Evolutionary conservation across 2,888 invertebrate species (phyloP), one percentile per base, ranked within the genome.

Genomic region (Sthenelais limicola): DNA sequence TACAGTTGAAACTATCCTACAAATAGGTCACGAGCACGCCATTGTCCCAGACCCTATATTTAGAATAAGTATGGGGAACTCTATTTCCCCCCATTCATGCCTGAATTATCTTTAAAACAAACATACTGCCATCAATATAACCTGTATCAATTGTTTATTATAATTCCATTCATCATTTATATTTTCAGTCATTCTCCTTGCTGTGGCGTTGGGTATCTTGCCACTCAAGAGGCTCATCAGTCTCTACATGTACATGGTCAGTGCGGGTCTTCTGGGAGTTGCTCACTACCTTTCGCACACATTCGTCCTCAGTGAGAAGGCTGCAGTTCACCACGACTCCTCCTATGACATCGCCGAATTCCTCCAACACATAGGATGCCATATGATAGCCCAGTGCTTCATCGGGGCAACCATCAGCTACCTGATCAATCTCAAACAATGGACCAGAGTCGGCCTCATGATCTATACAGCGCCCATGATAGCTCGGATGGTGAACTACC

Each of bases 221-320:
- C 90, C 90, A 0, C 79, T 90, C 33, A 83, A 84, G 71, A 86
- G 87, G 73, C 84, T 90, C 38, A 86, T 89, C 33, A 84, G 84
- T 21, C 83, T 90, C 62, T 90, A 90, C 83, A 88, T 89, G 82
- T 89, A 90, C 81, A 82, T 88, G 35, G 81, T 89, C 48, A 87
- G 88, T 76, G 83, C 86, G 9, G 82, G 86, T 33, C 81, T 90
- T 1, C 83, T 90, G 48, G 84, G 85, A 1, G 82, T 84, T 24
- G 86, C 89, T 9, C 88, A 89, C 77, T 83, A 88, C 73, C 82
- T 90, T 73, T 89, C 89, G 0, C 80, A 82, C 21, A 82, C 86
- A 68, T 90, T 89, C 76, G 86, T 90, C 18, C 78, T 82, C n/a
- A 76, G 81, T 28, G 87, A 85, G 77, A 77, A 79, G 49, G 78